Evolutionary conservation across 2,797 vertebrate species (phyloP).

Genomic region (Aeoliscus strigatus): DNA sequence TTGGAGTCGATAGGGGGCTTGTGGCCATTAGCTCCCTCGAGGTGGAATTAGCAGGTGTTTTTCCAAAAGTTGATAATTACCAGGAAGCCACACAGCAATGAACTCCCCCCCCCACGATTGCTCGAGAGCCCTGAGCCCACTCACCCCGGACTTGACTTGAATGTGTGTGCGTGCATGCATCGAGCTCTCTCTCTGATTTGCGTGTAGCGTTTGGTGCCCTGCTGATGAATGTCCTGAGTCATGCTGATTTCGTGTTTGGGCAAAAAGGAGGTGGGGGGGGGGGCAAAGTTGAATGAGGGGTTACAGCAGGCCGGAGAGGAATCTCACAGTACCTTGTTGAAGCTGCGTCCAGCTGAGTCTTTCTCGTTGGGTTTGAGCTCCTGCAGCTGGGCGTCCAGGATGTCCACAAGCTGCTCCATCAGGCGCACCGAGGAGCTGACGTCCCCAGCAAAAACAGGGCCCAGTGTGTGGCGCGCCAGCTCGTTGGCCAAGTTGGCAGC

Average conservation of each 20-base stretch:
- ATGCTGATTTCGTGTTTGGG: constrained; percentile 27
- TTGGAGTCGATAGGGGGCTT: constrained; percentile 46
- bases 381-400: constrained; percentile 95
- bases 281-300: constrained; percentile 30
- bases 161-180: constrained; percentile 12
- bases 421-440: constrained; percentile 93
- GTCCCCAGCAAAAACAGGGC: constrained; percentile 91
- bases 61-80: constrained; percentile 65
- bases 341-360: constrained; percentile 94
- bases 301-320: constrained; percentile 27
- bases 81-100: constrained; percentile 49
- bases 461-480: constrained; percentile 94
- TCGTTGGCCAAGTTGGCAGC: constrained; percentile 98
- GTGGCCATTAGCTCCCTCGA: constrained; percentile 60
- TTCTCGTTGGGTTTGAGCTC: constrained; percentile 92
- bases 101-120: constrained; percentile 47
- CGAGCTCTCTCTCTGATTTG: too few relatives aligned
- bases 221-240: constrained; percentile 53
- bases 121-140: constrained; percentile 25
- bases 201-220: constrained; percentile 18
- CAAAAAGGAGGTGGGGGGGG: constrained; percentile 3
- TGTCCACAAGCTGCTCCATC: constrained; percentile 98
- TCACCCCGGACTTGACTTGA: constrained; percentile 28
- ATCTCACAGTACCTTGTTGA: constrained; percentile 88
- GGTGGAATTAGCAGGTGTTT: constrained; percentile 59